Evolutionary conservation across 2,888 invertebrate genomes (phyloP).

Genomic region (Achlya flavicornis): DNA sequence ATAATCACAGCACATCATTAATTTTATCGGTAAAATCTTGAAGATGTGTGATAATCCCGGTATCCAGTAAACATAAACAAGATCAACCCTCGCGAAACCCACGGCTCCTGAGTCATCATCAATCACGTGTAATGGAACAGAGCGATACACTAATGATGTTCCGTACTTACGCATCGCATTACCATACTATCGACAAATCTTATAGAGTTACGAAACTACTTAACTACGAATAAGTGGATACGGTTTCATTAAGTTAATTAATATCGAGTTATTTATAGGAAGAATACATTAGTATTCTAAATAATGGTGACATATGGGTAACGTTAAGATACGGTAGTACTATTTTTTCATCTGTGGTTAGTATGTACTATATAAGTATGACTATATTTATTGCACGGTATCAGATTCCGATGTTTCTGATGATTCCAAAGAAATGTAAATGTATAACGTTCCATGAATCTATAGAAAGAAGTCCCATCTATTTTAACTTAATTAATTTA

Average conservation of each 20-base stretch:
- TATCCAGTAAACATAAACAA: conserved; percentile 39
- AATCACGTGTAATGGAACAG: conserved; percentile 48
- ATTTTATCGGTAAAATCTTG: conserved; percentile 10
- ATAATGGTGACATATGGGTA: no score
- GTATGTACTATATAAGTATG: no score
- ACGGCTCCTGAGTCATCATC: conserved; percentile 34
- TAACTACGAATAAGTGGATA: neutral
- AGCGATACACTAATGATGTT: conserved; percentile 35
- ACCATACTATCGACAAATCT: conserved; percentile 14
- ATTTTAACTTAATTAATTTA: no score
- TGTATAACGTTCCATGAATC: no score
- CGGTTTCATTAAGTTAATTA: neutral
- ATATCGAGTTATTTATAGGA: no score
- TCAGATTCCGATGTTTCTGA: no score
- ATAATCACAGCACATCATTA: neutral
- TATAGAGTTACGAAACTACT: conserved; percentile 6
- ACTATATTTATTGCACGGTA: no score
- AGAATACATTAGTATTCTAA: no score
- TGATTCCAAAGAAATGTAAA: no score
- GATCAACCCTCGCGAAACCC: conserved; percentile 29
- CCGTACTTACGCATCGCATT: conserved; percentile 21
- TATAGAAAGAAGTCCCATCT: no score
- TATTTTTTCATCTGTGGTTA: no score
- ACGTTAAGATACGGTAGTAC: no score
- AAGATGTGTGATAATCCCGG: conserved; percentile 28